Base-by-base conservation (phyloP, 2,888 invertebrate species). In the Hedya salicella region DNA sequence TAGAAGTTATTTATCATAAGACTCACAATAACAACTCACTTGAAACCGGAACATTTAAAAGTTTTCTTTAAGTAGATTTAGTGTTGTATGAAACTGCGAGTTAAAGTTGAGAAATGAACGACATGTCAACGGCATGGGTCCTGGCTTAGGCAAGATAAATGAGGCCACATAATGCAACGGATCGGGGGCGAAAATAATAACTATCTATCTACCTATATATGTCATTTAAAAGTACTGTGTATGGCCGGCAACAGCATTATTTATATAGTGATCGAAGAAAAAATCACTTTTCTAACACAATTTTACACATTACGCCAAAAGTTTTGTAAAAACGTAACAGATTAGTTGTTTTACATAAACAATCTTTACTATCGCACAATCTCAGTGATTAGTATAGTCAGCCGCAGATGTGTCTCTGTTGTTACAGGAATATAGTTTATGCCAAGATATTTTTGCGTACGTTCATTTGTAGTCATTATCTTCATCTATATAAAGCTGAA, bases 51-150 rank as follows among this genome's bases (percentile, higher is more conserved):
- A 54, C 36, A 46, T 57, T 68, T 57, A 57, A 72, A 75, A 76
- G 71, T 73, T 73, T 73, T 70, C 56, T 71, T 69, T 78, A 78
- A 80, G 77, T 78, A 81, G 79, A 84, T 84, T 83, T 85, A 82
- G 82, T 82, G 80, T 81, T 79, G 77, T 80, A 78, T 79, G 80
- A 83, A 82, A 78, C 80, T 81, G 56, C 67, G 67, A 57, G 62
- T 62, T 56, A 62, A 62, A 69, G 62, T 57, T 89, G 89, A 89
- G 85, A 88, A 89, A 91, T 89, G 86, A 88, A 83, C 79, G 79
- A 73, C 77, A 83, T 81, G 88, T 88, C 90, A 87, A 78, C 85
- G 81, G 76, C 86, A 88, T 82, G 82, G n/a, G 84, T 79, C 78
- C 77, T 69, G 76, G 81, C 77, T 78, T 81, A 74, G 75, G 77